Evolutionary conservation across 2,113 vertebrate genomes (phyloP).

Genomic region (Cephalophus harveyi): DNA sequence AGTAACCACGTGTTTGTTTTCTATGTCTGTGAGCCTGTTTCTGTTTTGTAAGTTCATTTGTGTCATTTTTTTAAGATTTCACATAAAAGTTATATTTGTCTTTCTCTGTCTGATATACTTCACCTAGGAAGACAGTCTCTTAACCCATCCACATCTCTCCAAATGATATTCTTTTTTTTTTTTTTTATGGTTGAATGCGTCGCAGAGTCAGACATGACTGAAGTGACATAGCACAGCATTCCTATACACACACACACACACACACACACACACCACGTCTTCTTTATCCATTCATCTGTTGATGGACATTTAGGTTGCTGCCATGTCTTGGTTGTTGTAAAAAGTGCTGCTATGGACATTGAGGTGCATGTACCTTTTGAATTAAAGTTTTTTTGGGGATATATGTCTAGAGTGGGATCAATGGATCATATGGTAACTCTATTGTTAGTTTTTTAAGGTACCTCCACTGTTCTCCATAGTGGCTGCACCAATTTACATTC

Average conservation of each 20-base stretch:
- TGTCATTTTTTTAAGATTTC: neutral
- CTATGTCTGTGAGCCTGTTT: neutral
- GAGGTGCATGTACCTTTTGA: neutral
- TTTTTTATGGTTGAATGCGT: neutral
- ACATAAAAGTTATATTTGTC: neutral
- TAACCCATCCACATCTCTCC: neutral
- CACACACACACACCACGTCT: fast-evolving
- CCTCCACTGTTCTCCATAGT: neutral
- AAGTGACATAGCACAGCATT: neutral
- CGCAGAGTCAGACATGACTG: neutral
- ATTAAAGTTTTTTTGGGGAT: neutral
- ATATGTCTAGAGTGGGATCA: neutral
- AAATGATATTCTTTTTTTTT: neutral
- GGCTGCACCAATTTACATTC: neutral
- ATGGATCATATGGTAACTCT: neutral
- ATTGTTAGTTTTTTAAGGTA: neutral
- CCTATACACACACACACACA: neutral
- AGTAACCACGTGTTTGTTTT: neutral
- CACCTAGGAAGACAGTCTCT: neutral
- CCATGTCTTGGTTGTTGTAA: neutral
- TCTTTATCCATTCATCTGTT: neutral
- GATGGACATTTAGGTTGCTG: neutral
- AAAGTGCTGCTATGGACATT: neutral
- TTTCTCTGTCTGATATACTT: neutral
- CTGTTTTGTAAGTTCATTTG: neutral